A percentile compares a stretch with the other conserved stretches of the same genome.
These are phyloP conservation scores for Danio choprae DNA, from an alignment of 2,797 vertebrate species.

Conservation along the genomic window DNA sequence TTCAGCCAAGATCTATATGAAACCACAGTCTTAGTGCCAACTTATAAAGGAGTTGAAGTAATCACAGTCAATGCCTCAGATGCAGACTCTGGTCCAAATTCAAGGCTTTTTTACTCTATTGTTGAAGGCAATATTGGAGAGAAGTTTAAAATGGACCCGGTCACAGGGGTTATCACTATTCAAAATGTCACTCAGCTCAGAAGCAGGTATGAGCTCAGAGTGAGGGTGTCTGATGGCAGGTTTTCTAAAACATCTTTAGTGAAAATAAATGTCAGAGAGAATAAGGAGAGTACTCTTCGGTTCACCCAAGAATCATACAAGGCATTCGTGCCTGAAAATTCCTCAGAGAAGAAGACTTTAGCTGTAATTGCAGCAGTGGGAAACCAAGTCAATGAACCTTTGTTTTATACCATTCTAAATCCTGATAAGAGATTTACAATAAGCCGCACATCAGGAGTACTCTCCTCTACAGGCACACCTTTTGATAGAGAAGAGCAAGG, in stretches of 20 bases:
- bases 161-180: constrained; percentile 85
- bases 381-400: constrained; percentile 93
- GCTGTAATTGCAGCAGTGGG: constrained; percentile 89
- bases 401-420: constrained; percentile 94
- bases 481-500: constrained; percentile 93
- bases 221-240: constrained; percentile 92
- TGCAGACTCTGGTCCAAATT: constrained; percentile 87
- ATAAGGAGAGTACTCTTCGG: constrained; percentile 86
- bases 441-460: constrained; percentile 91
- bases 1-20: constrained; percentile 89
- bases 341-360: constrained; percentile 86
- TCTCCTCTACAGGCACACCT: constrained; percentile 91
- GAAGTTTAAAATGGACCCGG: constrained; percentile 88
- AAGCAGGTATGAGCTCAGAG: constrained; percentile 92
- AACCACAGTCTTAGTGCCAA: constrained; percentile 86
- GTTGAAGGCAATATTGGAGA: constrained; percentile 97
- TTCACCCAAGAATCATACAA: constrained; percentile 91
- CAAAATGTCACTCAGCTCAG: constrained; percentile 93
- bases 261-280: constrained; percentile 93
- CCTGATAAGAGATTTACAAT: constrained; percentile 92
- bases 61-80: constrained; percentile 88
- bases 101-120: constrained; percentile 91
- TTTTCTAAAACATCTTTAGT: constrained; percentile 86
- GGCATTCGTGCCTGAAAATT: constrained; percentile 88
- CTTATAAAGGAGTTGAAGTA: constrained; percentile 91